Percentiles rank a stretch among this genome's conserved stretches.
These are phyloP conservation scores for Hipparchia sbordonii DNA, from an alignment of 2,888 invertebrate genomes.

Conservation along the genomic window DNA sequence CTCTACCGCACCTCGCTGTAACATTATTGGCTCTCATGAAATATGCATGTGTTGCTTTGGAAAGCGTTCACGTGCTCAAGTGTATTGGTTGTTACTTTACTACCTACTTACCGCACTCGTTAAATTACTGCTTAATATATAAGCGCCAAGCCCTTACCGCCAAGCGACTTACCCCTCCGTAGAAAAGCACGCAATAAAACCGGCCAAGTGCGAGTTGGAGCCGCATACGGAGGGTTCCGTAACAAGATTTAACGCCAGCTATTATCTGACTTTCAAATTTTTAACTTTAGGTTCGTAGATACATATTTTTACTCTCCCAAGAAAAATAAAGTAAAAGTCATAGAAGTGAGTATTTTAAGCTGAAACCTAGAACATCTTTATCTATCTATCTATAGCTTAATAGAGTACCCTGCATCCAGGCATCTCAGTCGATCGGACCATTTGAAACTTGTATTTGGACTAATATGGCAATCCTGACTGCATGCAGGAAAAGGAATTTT, in stretches of 20 bases:
- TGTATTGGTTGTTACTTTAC: conserved; percentile 17
- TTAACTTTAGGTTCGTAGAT: too few relatives aligned
- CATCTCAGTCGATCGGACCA: conserved; percentile 17
- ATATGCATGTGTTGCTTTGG: conserved; percentile 17
- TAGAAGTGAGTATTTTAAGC: background rate
- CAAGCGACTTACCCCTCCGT: too few relatives aligned
- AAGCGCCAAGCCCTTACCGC: too few relatives aligned
- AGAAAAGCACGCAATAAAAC: too few relatives aligned
- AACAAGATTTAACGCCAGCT: too few relatives aligned
- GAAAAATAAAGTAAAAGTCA: background rate
- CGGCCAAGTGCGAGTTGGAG: too few relatives aligned
- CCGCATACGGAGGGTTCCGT: too few relatives aligned
- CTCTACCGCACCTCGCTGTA: conserved; percentile 1
- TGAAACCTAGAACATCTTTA: background rate
- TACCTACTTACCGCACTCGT: background rate
- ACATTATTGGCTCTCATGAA: conserved; percentile 16
- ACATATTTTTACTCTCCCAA: too few relatives aligned
- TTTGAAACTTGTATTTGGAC: conserved; percentile 23
- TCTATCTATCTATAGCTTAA: conserved; percentile 1
- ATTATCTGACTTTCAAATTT: too few relatives aligned
- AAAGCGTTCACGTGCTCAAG: conserved; percentile 2
- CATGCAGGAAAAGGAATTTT: conserved; percentile 21
- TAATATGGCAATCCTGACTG: conserved; percentile 15
- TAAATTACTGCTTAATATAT: background rate
- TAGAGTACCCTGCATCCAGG: background rate